A percentile compares a stretch with the other conserved stretches of the same genome.
phyloP scores from a whole-genome alignment of 1,140 invertebrate species.

The Drosophila saltans region DNA sequence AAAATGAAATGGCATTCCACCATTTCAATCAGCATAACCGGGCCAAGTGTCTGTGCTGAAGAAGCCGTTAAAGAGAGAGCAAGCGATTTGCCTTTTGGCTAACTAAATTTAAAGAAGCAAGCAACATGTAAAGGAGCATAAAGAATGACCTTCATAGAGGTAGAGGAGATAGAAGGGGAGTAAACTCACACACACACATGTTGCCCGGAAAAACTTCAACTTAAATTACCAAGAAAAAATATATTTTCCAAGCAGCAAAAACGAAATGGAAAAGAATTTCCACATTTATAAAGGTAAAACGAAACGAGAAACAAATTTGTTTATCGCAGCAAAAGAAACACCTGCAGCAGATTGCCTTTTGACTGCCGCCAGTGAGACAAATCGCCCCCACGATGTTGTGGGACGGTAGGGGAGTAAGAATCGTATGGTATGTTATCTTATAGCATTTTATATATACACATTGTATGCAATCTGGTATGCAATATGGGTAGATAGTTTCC shows the following conservation, averaged over 20 bases:
- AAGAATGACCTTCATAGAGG: neutral
- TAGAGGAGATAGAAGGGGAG: neutral
- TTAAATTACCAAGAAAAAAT: conserved; percentile 67
- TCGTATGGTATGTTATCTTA: conserved; percentile 6
- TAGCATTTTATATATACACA: neutral
- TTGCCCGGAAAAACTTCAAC: conserved; percentile 57
- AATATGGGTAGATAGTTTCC: neutral
- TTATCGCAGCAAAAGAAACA: conserved; percentile 51
- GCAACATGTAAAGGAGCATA: conserved; percentile 2
- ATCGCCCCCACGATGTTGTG: neutral
- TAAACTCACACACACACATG: conserved; percentile 29
- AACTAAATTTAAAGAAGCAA: conserved; percentile 8
- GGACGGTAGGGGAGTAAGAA: neutral
- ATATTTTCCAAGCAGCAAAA: conserved; percentile 60
- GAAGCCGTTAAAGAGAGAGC: conserved; percentile 45
- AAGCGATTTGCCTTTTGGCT: neutral
- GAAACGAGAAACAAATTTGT: conserved; percentile 39
- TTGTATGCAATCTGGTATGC: neutral
- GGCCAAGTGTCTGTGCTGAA: conserved; percentile 21
- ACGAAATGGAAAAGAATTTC: conserved; percentile 51
- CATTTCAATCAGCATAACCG: conserved; percentile 64
- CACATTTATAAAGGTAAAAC: conserved; percentile 24
- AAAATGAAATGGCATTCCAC: conserved; percentile 63
- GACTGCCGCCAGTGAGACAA: neutral
- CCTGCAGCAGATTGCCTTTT: conserved; percentile 68